These are phyloP conservation scores for Apeira syringaria DNA, from an alignment of 2,888 invertebrate species.

Conservation along the genomic window DNA sequence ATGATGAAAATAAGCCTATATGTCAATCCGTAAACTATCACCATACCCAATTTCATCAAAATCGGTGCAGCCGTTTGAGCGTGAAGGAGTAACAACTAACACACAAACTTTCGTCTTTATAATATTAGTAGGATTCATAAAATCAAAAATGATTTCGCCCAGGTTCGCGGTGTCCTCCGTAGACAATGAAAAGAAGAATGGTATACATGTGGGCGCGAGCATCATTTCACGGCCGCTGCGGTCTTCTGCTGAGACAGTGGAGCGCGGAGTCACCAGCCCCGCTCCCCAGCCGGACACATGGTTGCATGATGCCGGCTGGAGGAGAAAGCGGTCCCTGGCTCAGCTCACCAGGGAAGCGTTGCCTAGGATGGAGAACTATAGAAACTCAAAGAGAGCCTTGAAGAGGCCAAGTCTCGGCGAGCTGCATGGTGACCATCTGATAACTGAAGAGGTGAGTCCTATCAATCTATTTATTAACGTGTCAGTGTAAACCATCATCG, in stretches of 20 bases:
- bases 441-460: slow-evolving; percentile 64
- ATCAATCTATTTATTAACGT: too few relatives aligned
- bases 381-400: slow-evolving; percentile 88
- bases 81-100: too few relatives aligned
- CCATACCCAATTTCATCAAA: too few relatives aligned
- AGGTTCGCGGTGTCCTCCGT: slow-evolving; percentile 72
- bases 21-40: too few relatives aligned
- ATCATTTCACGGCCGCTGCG: slow-evolving; percentile 72
- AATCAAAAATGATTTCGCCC: too few relatives aligned
- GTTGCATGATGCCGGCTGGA: slow-evolving; percentile 75
- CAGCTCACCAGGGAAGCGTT: slow-evolving; percentile 90
- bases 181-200: slow-evolving; percentile 73
- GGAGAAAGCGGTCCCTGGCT: slow-evolving; percentile 83
- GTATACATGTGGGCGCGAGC: slow-evolving; percentile 72
- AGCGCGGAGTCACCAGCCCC: slow-evolving; percentile 45
- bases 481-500: too few relatives aligned
- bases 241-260: slow-evolving; percentile 57
- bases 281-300: slow-evolving; percentile 62
- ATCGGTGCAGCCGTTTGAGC: too few relatives aligned
- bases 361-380: slow-evolving; percentile 92
- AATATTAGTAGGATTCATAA: too few relatives aligned
- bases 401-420: slow-evolving; percentile 94
- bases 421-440: slow-evolving; percentile 86
- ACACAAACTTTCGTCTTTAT: too few relatives aligned
- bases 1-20: too few relatives aligned